Evolutionary conservation across 2,888 invertebrate genomes (phyloP).

Genomic region (Spisula subtruncata): DNA sequence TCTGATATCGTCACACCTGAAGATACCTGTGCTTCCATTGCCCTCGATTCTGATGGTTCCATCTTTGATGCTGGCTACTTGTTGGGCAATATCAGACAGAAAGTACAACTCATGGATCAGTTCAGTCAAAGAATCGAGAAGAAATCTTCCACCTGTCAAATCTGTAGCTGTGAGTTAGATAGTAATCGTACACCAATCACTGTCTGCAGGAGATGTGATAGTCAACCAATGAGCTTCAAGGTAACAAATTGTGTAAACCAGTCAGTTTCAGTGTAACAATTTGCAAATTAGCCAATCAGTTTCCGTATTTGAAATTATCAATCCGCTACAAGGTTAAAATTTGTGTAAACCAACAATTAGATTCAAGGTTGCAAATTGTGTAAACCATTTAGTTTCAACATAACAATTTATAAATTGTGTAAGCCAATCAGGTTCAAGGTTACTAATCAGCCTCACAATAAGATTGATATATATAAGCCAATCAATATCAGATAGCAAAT

Average conservation of each 20-base stretch:
- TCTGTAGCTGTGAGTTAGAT: conserved; percentile 88
- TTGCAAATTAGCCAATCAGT: conserved; percentile 28
- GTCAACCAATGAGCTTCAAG: conserved; percentile 54
- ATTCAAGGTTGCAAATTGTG: no score
- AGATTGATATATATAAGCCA: no score
- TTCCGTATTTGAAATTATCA: background rate
- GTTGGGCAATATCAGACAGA: conserved; percentile 72
- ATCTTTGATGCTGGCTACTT: conserved; percentile 90
- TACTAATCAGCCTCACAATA: no score
- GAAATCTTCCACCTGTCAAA: conserved; percentile 87
- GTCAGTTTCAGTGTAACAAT: background rate
- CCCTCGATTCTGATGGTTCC: conserved; percentile 91
- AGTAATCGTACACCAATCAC: conserved; percentile 87
- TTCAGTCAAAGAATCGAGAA: conserved; percentile 86
- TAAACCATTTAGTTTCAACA: no score
- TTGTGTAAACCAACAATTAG: no score
- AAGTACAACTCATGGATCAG: conserved; percentile 86
- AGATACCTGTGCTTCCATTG: conserved; percentile 90
- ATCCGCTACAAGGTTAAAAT: background rate
- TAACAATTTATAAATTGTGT: no score
- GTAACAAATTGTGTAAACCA: conserved; percentile 18
- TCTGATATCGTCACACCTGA: conserved; percentile 80
- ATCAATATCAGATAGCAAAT: no score
- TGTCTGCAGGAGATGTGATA: conserved; percentile 85
- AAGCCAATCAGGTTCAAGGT: no score